Evolutionary conservation across 2,888 invertebrate species (phyloP).

Genomic region (Lepetodrilus schrolli): DNA sequence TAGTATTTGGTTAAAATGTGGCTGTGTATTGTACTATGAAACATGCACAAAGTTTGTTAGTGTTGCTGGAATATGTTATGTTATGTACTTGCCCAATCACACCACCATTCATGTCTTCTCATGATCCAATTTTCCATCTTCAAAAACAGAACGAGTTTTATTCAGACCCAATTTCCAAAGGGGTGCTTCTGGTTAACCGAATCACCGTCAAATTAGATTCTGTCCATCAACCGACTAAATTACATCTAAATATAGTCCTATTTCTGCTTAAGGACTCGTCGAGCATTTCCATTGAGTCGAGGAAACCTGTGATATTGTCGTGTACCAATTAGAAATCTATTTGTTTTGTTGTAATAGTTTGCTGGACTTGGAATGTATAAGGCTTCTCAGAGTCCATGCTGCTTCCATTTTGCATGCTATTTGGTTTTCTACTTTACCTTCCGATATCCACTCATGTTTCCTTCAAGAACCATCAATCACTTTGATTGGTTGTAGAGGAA

Average conservation of each 20-base stretch:
- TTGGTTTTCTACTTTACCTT: not conserved
- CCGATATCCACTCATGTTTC: not conserved
- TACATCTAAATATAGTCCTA: conserved; percentile 26
- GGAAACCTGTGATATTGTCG: conserved; percentile 22
- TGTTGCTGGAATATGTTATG: not conserved
- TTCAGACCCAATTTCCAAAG: conserved; percentile 22
- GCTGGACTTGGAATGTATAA: not conserved
- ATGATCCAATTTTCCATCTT: conserved; percentile 26
- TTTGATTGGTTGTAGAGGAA: not conserved
- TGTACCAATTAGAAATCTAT: conserved; percentile 25
- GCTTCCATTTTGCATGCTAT: not conserved
- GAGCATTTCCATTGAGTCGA: not conserved
- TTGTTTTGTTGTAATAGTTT: conserved; percentile 21
- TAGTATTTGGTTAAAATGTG: too few species aligned
- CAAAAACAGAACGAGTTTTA: conserved; percentile 20
- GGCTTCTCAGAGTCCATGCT: not conserved
- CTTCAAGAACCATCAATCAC: conserved; percentile 1
- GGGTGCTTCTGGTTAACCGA: conserved; percentile 19
- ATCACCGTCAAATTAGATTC: conserved; percentile 26
- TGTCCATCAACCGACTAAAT: conserved; percentile 23
- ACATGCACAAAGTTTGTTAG: too few species aligned
- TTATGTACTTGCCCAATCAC: conserved; percentile 8
- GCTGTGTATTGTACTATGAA: too few species aligned
- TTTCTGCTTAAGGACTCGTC: not conserved
- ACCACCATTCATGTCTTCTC: not conserved